These are phyloP conservation scores for Mycteria americana DNA, from an alignment of 2,797 vertebrate genomes.

Conservation along the genomic window DNA sequence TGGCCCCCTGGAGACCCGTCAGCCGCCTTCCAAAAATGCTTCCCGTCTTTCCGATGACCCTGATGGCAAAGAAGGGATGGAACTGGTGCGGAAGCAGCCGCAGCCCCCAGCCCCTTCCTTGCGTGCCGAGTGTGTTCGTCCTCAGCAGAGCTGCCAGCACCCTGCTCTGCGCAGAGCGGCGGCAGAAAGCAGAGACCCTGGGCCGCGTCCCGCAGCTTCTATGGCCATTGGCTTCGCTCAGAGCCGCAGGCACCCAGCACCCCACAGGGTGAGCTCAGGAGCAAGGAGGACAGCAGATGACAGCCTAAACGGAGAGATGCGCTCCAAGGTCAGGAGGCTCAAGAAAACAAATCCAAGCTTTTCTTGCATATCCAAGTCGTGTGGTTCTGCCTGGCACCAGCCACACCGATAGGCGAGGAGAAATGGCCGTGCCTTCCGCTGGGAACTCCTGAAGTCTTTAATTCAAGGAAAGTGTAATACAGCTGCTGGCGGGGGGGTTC, in stretches of 20 bases:
- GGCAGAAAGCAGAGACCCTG: not conserved
- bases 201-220: not conserved
- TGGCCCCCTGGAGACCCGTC: conserved; percentile 58
- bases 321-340: not conserved
- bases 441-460: conserved; percentile 17
- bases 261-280: not conserved
- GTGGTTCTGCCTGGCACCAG: not conserved
- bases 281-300: not conserved
- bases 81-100: not conserved
- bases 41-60: conserved; percentile 51
- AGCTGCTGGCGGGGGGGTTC: not conserved
- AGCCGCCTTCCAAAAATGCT: conserved; percentile 17
- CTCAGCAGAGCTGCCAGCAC: not conserved
- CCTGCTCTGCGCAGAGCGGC: not conserved
- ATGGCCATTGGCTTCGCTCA: fast-evolving
- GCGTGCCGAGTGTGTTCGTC: fast-evolving
- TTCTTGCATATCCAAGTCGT: not conserved
- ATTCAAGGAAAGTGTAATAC: not conserved
- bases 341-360: not conserved
- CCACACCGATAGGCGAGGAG: not conserved
- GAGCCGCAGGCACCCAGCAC: not conserved
- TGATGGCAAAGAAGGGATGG: not conserved
- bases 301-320: not conserved
- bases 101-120: not conserved
- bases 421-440: not conserved